Evolutionary conservation across 1,140 invertebrate genomes (phyloP).

Genomic region (Venustaconcha ellipsiformis): DNA sequence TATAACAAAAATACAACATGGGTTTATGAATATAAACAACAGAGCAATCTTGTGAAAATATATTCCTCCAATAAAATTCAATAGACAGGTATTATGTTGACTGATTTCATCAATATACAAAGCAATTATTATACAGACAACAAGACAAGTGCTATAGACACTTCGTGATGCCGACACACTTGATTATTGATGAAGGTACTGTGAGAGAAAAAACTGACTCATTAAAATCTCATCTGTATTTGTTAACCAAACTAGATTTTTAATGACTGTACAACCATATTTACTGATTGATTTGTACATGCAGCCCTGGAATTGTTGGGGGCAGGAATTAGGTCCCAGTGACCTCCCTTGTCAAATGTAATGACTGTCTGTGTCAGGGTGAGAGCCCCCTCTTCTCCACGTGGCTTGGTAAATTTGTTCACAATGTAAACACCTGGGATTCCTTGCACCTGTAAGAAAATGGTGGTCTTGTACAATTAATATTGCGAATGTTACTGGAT

Average conservation of each 20-base stretch:
- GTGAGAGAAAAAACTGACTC: background rate
- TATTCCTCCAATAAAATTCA: too few species aligned
- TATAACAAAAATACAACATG: too few species aligned
- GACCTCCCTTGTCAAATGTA: slow-evolving; percentile 86
- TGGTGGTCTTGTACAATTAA: background rate
- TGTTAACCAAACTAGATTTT: background rate
- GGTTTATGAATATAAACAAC: too few species aligned
- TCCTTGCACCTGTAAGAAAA: slow-evolving; percentile 77
- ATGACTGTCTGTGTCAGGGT: slow-evolving; percentile 76
- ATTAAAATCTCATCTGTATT: background rate
- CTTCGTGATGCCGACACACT: too few species aligned
- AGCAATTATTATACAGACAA: too few species aligned
- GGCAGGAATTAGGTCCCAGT: slow-evolving; percentile 81
- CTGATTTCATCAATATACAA: too few species aligned
- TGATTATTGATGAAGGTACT: background rate
- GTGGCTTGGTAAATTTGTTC: slow-evolving; percentile 75
- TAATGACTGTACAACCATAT: background rate
- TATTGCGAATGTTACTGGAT: background rate
- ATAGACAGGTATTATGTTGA: too few species aligned
- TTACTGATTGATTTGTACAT: slow-evolving; percentile 37
- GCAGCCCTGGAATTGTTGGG: slow-evolving; percentile 76
- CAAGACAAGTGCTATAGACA: too few species aligned
- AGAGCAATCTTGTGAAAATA: too few species aligned
- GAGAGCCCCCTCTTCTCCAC: slow-evolving; percentile 9
- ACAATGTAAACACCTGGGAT: slow-evolving; percentile 88